Percentiles rank a stretch among this genome's conserved stretches.
These are phyloP conservation scores for Eupithecia dodoneata DNA, from an alignment of 2,888 invertebrate species.

Conservation along the genomic window DNA sequence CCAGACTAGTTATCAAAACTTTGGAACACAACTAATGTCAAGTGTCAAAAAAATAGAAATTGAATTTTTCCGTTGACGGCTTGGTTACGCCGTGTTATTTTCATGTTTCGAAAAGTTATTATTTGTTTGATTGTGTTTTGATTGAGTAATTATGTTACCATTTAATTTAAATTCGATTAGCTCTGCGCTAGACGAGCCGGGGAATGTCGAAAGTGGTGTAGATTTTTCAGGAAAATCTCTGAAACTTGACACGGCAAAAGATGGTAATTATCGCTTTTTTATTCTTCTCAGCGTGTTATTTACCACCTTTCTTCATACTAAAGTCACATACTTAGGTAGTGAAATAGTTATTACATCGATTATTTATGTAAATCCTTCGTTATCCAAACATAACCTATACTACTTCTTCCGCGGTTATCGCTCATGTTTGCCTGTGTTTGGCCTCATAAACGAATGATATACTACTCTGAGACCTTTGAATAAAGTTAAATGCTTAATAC, in stretches of 20 bases:
- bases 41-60: conserved; percentile 45
- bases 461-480: background rate
- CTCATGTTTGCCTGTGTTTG: background rate
- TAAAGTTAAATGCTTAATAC: background rate
- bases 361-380: background rate
- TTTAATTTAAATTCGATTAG: conserved; percentile 84
- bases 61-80: conserved; percentile 64
- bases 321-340: background rate
- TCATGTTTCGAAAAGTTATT: conserved; percentile 47
- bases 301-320: background rate
- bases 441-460: background rate
- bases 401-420: background rate
- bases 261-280: conserved; percentile 85
- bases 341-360: background rate
- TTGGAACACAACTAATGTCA: conserved; percentile 19
- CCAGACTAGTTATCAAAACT: background rate
- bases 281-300: background rate
- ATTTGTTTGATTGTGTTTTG: conserved; percentile 30
- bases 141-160: conserved; percentile 67
- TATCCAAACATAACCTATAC: background rate
- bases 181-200: conserved; percentile 74
- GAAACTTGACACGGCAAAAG: conserved; percentile 90
- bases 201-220: conserved; percentile 84
- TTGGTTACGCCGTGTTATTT: conserved; percentile 45
- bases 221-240: conserved; percentile 92